phyloP scores from a whole-genome alignment of 2,113 vertebrate species.

The rabbit (Oryctolagus cuniculus) region mOryCun1.1 NC_091432.1:152917001-152917500 shows the following conservation, averaged over 20 bases:
- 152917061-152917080: no score
- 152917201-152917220: not conserved
- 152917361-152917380: no score
- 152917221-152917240: not conserved
- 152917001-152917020: conserved; percentile 16
- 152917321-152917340: no score
- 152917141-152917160: conserved; percentile 11
- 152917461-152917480: no score
- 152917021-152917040: not conserved
- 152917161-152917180: conserved; percentile 34
- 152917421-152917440: no score
- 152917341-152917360: no score
- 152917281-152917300: no score
- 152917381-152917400: no score
- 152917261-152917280: conserved; percentile 1
- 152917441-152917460: no score
- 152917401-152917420: no score
- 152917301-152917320: no score
- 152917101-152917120: conserved; percentile 27
- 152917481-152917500: no score
- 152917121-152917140: not conserved
- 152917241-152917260: conserved; percentile 2
- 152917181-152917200: not conserved
- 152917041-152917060: not conserved
- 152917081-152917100: not conserved